Conservation (phyloP, 2,888 invertebrate genomes). For the Agelastica alni region DNA sequence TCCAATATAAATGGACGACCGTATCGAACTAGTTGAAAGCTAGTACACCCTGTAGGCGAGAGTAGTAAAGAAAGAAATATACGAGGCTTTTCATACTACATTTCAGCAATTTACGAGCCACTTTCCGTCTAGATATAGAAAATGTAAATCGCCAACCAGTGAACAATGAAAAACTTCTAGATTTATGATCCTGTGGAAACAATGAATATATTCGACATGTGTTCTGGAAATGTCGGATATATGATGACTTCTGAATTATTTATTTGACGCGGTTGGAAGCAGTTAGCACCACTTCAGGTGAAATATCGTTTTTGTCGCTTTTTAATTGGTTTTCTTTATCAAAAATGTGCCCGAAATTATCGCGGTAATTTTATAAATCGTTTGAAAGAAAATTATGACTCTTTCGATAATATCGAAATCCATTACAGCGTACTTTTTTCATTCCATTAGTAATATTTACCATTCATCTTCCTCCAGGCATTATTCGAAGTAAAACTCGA, state of each 20-base stretch:
- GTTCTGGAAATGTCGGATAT: conserved; percentile 24
- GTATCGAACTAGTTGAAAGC: too few relatives aligned
- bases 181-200: conserved; percentile 47
- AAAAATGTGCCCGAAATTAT: too few relatives aligned
- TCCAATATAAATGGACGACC: too few relatives aligned
- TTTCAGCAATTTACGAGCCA: conserved; percentile 55
- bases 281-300: conserved; percentile 5
- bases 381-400: too few relatives aligned
- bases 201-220: conserved; percentile 47
- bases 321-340: not conserved
- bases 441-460: too few relatives aligned
- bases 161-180: conserved; percentile 39
- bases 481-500: too few relatives aligned
- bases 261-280: conserved; percentile 7
- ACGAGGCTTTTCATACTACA: conserved; percentile 54
- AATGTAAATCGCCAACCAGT: conserved; percentile 52
- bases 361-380: too few relatives aligned
- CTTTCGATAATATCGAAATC: too few relatives aligned
- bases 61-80: conserved; percentile 45
- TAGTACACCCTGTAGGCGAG: conserved; percentile 9
- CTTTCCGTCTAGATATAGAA: conserved; percentile 54
- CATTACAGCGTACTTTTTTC: too few relatives aligned
- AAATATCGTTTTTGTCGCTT: not conserved
- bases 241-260: conserved; percentile 13
- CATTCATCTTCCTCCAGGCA: too few relatives aligned